A percentile compares a stretch with the other conserved stretches of the same genome.
Conservation (phyloP, 2,113 vertebrate genomes). For the Acanthochromis polyacanthus region DNA sequence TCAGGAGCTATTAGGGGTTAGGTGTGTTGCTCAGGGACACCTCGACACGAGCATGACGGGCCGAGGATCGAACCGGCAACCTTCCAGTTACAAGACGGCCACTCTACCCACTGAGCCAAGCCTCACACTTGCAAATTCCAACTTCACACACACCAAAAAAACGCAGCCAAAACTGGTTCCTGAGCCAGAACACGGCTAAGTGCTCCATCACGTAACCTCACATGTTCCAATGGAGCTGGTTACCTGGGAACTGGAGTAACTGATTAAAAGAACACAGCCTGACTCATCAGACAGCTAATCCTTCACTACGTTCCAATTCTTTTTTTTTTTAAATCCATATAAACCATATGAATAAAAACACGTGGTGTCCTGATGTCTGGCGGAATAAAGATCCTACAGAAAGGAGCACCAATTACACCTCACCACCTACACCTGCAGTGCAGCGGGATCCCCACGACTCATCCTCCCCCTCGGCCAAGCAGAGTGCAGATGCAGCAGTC, state of each 20-base stretch:
- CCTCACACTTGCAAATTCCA: no score
- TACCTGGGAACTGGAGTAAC: slow-evolving; percentile 1
- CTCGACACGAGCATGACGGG: no score
- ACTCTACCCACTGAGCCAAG: no score
- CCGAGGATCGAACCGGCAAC: no score
- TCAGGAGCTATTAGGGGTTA: no score
- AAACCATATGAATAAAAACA: background rate
- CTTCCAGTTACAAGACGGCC: no score
- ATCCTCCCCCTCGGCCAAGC: slow-evolving; percentile 12
- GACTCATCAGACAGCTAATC: slow-evolving; percentile 7
- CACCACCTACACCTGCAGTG: slow-evolving; percentile 50
- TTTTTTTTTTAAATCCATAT: background rate
- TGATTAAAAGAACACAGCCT: background rate
- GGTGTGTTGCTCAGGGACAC: no score
- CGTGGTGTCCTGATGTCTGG: background rate
- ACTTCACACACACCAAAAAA: no score
- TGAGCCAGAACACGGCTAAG: no score
- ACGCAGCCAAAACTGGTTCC: no score
- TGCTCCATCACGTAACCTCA: no score
- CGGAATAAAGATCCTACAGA: background rate
- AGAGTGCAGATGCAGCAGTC: slow-evolving; percentile 47
- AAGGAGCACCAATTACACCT: background rate
- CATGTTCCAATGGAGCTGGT: no score
- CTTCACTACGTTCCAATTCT: background rate
- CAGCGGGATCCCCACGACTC: slow-evolving; percentile 4